Evolutionary conservation across 2,113 vertebrate genomes (phyloP), one percentile per base, ranked within the genome.

Genomic region (Cinclus mexicanus): DNA sequence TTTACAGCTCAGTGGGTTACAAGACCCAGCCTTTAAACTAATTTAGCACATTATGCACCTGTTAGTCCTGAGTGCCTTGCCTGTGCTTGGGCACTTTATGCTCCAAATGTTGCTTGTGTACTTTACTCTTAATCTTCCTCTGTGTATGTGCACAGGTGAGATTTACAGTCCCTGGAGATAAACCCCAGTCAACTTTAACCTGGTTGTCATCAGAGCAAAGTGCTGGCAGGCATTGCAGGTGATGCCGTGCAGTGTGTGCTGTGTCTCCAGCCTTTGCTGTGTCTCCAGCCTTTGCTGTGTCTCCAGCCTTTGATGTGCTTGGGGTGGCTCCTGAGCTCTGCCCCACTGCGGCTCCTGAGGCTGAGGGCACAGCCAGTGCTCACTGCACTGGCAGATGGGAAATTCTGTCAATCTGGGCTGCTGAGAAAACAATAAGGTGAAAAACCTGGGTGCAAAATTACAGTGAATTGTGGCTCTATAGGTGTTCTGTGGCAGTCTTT

Each of bases 161-260:
- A 64, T 60, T 89, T 76, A 76, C 44, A 89, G 72, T 56, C 41
- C 39, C 8, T 14, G 10, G 3, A 52, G n/a, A 18, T 19, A 64
- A 89, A 25, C 3, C 16, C 59, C 9, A 2, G 72, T 9, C n/a
- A 70, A 1, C 72, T 65, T 49, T 37, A 49, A 31, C 35, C 8
- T 11, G 50, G 2, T 24, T 47, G 63, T 56, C 7, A 4, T n/a
- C 13, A 31, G 35, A 47, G 53, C 44, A 68, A 47, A 16, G 12
- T 3, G 8, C 1, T 26, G 41, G 11, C 56, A 67, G n/a, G 31
- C 31, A 1, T n/a, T 39, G 55, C n/a, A 68, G 74, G 42, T 24
- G 26, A 5, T 6, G 13, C 20, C 5, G 1, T 3, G 35, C 53
- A 23, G 42, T 2, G 21, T 42, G 3, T 4, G 21, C 50, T 52